Evolutionary conservation across 2,113 vertebrate species (phyloP), one percentile per base, ranked within the genome.

Genomic region (Loxodonta africana): DNA sequence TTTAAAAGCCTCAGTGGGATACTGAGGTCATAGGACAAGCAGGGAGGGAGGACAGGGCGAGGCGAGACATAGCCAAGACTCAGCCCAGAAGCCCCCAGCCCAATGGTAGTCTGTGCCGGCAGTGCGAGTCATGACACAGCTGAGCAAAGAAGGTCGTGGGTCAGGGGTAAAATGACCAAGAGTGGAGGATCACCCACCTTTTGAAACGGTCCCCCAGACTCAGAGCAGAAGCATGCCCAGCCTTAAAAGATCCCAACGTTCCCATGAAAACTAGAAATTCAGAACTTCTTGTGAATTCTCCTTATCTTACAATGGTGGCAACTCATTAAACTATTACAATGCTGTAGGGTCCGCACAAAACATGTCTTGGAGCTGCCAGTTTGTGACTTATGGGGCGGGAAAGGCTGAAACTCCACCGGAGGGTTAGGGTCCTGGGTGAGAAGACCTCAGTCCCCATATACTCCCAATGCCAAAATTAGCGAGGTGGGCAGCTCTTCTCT

Each of bases 231-330:
- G 26, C 0, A 8, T 44, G 17, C 63, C 81, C n/a, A 2, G 9
- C 6, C 1, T 2, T 6, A 44, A 2, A 23, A 80, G 28, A 2
- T 20, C 46, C 6, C 3, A 0, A 0, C 8, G 23, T 78, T 63
- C 51, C 74, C 0, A 6, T 7, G 80, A 71, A 46, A 83, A 82
- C n/a, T 8, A 60, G 69, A 77, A 37, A 53, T 9, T 48, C 69
- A 33, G 73, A 82, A 33, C 41, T 81, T 8, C 6, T 20, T 14
- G 76, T 41, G 60, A 83, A 9, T 37, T 76, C 63, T 83, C 71
- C 89, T 57, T 37, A 6, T 73, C 71, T 83, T 33, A 85, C 78
- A 76, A 69, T 15, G 21, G 17, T 8, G 51, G 14, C 23, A 23
- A 81, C 41, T 37, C 7, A 33, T 12, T 21, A 62, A 82, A 51